Conservation (phyloP, 1,140 invertebrate genomes). For the Panulirus ornatus region DNA sequence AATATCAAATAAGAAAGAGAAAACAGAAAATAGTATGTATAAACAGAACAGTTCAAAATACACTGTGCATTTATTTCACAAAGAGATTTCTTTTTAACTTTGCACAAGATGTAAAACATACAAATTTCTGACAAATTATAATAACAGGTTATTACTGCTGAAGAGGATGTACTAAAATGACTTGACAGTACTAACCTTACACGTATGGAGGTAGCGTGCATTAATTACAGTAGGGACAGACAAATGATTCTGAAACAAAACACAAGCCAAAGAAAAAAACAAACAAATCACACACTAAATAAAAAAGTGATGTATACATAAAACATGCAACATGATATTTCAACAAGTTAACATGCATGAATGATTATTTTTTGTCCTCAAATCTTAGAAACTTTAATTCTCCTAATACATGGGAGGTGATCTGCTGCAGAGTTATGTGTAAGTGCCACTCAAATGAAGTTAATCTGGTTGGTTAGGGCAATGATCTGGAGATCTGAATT, state of each 20-base stretch:
- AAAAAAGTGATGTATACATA: conserved; percentile 50
- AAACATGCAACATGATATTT: conserved; percentile 33
- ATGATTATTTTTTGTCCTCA: not conserved
- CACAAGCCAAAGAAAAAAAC: conserved; percentile 72
- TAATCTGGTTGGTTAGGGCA: not conserved
- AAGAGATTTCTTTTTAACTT: too few relatives aligned
- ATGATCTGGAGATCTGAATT: too few relatives aligned
- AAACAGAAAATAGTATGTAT: too few relatives aligned
- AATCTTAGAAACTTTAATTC: not conserved
- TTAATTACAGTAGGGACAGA: conserved; percentile 75
- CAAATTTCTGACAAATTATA: not conserved
- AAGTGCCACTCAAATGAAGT: not conserved
- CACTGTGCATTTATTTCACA: not conserved
- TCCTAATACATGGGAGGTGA: not conserved
- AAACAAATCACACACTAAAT: conserved; percentile 67
- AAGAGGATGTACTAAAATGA: conserved; percentile 35
- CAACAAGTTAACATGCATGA: not conserved
- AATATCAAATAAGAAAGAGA: too few relatives aligned
- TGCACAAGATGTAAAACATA: too few relatives aligned
- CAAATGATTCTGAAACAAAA: conserved; percentile 75
- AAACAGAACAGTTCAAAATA: not conserved
- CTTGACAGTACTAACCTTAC: conserved; percentile 72
- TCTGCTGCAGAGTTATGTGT: not conserved
- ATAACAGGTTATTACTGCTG: not conserved
- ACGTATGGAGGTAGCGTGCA: conserved; percentile 74